Evolutionary conservation across 1,140 invertebrate species (phyloP).

Genomic region (Leptinotarsa texana): DNA sequence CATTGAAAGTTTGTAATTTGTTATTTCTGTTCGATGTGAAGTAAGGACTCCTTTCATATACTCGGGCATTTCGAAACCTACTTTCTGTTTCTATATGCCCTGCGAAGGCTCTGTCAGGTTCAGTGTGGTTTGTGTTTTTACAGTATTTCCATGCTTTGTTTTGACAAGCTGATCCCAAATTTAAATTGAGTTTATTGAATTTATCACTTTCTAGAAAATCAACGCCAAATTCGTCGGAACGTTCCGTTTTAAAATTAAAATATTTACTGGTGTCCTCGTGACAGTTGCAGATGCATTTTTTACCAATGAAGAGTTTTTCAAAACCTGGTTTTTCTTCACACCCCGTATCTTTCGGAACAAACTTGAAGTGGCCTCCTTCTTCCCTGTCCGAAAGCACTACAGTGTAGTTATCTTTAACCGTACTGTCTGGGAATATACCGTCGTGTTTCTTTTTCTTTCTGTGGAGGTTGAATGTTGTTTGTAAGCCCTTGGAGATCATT

Average conservation of each 20-base stretch:
- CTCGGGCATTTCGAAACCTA: too few relatives aligned
- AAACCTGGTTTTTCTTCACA: neutral
- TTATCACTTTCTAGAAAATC: neutral
- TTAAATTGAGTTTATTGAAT: neutral
- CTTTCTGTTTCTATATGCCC: too few relatives aligned
- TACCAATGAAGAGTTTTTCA: neutral
- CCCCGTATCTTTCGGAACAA: neutral
- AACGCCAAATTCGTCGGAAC: neutral
- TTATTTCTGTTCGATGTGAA: neutral
- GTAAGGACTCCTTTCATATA: neutral
- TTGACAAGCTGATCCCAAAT: too few relatives aligned
- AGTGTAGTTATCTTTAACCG: constrained; percentile 17
- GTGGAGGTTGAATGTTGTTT: constrained; percentile 14
- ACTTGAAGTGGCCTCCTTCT: constrained; percentile 9
- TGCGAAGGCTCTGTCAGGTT: too few relatives aligned
- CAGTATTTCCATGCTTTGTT: too few relatives aligned
- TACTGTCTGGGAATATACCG: neutral
- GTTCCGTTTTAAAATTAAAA: neutral
- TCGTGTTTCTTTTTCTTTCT: neutral
- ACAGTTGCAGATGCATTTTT: constrained; percentile 18
- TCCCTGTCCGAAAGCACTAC: constrained; percentile 10
- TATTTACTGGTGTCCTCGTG: neutral
- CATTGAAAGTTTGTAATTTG: too few relatives aligned
- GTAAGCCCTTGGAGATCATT: constrained; percentile 23
- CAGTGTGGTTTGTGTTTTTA: too few relatives aligned